These are phyloP conservation scores for Tylochromis polylepis DNA, from an alignment of 2,113 vertebrate species.

Conservation along the genomic window DNA sequence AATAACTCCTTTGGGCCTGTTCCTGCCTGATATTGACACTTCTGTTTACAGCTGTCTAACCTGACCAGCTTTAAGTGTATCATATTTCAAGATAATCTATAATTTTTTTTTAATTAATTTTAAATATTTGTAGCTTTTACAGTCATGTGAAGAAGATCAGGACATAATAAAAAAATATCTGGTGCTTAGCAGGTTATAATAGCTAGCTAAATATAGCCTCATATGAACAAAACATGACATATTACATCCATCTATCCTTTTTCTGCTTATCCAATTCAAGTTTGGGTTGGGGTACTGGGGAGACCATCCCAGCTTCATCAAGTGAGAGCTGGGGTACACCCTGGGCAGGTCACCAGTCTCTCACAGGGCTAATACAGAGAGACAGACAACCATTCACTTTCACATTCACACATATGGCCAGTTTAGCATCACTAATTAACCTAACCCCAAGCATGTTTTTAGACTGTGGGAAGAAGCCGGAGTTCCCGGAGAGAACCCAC, in stretches of 20 bases:
- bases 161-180: too few species aligned
- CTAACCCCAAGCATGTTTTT: not conserved
- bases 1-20: not conserved
- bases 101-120: too few species aligned
- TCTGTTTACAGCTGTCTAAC: not conserved
- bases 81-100: not conserved
- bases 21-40: not conserved
- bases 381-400: not conserved
- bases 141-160: too few species aligned
- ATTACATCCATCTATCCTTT: not conserved
- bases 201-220: not conserved
- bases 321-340: not conserved
- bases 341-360: not conserved
- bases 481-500: not conserved
- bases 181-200: not conserved
- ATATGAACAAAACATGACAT: not conserved
- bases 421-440: not conserved
- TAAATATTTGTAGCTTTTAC: too few species aligned
- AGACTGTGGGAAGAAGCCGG: not conserved
- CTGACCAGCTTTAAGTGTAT: not conserved
- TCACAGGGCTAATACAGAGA: not conserved
- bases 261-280: not conserved
- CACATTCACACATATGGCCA: not conserved
- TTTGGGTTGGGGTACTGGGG: not conserved
- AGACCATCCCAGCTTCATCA: not conserved